These are phyloP conservation scores for Drosophila repleta DNA, from an alignment of 1,140 invertebrate genomes.

Conservation along the genomic window DNA sequence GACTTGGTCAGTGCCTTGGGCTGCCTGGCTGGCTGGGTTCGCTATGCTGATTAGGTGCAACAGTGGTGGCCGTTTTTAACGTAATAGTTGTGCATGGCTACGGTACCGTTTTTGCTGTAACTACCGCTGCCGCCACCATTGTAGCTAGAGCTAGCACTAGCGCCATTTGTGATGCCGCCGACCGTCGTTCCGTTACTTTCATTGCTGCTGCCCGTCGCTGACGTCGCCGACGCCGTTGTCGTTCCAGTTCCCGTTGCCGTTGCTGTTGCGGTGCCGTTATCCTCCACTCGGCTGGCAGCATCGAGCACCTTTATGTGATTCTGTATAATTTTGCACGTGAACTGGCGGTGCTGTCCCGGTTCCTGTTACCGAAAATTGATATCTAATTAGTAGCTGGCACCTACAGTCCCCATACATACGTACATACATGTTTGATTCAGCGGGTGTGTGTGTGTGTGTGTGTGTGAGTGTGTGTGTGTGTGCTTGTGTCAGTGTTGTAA, in stretches of 20 bases:
- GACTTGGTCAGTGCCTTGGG: constrained; percentile 20
- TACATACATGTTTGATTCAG: constrained; percentile 4
- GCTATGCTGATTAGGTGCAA: constrained; percentile 59
- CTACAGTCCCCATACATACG: background rate
- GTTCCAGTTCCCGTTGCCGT: background rate
- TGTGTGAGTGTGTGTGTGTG: background rate
- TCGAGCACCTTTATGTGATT: constrained; percentile 68
- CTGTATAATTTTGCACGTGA: constrained; percentile 71
- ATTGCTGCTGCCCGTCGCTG: constrained; percentile 3
- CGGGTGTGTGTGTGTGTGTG: background rate
- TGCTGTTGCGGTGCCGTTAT: constrained; percentile 23
- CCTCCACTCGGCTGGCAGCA: constrained; percentile 37
- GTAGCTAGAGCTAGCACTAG: constrained; percentile 51
- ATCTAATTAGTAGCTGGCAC: background rate
- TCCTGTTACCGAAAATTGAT: constrained; percentile 45
- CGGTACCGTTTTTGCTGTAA: constrained; percentile 70
- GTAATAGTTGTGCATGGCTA: constrained; percentile 76
- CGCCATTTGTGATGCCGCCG: constrained; percentile 12
- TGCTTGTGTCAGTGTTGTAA: constrained; percentile 14
- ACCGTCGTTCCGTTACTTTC: constrained; percentile 4
- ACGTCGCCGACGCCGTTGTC: background rate
- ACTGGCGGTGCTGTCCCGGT: constrained; percentile 68
- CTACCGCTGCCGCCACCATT: constrained; percentile 54
- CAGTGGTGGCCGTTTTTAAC: constrained; percentile 73
- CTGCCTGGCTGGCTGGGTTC: constrained; percentile 6